Evolutionary conservation across 2,888 invertebrate genomes (phyloP).

Genomic region (Aphodius sticticus): DNA sequence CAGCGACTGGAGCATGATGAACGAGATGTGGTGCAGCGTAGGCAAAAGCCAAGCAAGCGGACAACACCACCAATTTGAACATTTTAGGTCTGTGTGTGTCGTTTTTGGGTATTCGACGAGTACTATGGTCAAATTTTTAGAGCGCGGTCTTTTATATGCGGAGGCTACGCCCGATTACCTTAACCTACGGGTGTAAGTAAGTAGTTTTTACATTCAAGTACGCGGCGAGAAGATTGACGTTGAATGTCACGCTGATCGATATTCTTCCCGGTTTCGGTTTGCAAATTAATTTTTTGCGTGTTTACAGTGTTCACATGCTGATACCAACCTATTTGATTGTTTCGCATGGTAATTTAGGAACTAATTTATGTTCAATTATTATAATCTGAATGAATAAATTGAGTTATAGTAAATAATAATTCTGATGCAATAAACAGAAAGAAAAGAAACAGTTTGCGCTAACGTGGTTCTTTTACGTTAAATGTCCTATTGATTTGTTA

Average conservation of each 20-base stretch:
- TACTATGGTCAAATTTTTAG: slow-evolving; percentile 30
- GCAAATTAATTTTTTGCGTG: slow-evolving; percentile 30
- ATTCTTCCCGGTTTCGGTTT: slow-evolving; percentile 28
- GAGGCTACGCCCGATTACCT: slow-evolving; percentile 31
- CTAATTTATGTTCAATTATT: slow-evolving; percentile 11
- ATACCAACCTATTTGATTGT: not conserved
- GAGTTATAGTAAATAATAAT: not conserved
- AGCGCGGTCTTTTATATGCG: slow-evolving; percentile 30
- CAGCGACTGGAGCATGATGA: slow-evolving; percentile 43
- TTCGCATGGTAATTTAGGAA: slow-evolving; percentile 9
- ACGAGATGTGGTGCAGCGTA: slow-evolving; percentile 61
- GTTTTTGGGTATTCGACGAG: slow-evolving; percentile 34
- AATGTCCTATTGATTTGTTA: too few species aligned
- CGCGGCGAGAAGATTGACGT: slow-evolving; percentile 5
- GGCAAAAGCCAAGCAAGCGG: slow-evolving; percentile 65
- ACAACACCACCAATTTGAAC: slow-evolving; percentile 69
- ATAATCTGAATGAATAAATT: not conserved
- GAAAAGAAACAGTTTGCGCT: not conserved
- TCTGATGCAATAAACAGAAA: not conserved
- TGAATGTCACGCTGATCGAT: slow-evolving; percentile 31
- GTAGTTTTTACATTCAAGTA: not conserved
- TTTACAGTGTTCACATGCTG: not conserved
- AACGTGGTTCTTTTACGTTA: too few species aligned
- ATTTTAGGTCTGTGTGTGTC: slow-evolving; percentile 59
- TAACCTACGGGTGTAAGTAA: not conserved